Conservation (phyloP, 2,113 vertebrate genomes). For the Ginglymostoma cirratum region DNA sequence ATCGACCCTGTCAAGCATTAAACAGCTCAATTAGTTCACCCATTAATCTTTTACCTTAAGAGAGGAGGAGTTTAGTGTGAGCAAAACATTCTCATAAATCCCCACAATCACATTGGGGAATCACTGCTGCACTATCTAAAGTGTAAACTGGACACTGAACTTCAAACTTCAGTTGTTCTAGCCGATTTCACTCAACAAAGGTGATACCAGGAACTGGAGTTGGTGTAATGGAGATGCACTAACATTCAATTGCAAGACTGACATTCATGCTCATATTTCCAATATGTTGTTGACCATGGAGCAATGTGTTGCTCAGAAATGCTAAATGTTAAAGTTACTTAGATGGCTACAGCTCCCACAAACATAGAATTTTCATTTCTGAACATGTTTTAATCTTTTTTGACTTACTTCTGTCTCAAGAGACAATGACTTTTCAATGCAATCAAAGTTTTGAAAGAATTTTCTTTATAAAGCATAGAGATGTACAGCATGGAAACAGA, state of each 20-base stretch:
- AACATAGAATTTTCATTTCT: background rate
- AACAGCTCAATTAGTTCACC: too few species aligned
- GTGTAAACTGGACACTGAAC: background rate
- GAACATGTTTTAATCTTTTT: background rate
- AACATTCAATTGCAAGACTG: background rate
- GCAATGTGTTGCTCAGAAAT: background rate
- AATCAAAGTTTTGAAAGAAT: background rate
- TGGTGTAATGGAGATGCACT: background rate
- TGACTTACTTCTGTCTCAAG: background rate
- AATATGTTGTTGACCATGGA: background rate
- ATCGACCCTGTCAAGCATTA: too few species aligned
- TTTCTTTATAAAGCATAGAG: too few species aligned
- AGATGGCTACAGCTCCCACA: background rate
- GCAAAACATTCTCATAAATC: background rate
- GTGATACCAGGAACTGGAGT: background rate
- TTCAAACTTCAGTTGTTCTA: background rate
- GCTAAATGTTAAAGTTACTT: background rate
- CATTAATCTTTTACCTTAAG: too few species aligned
- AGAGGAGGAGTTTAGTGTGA: too few species aligned
- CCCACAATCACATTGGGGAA: background rate
- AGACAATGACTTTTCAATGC: background rate
- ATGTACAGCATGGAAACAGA: too few species aligned
- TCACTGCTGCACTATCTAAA: background rate
- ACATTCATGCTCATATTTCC: background rate
- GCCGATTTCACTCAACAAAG: too few species aligned